Conservation (phyloP, 2,797 vertebrate species). For the Cynodonichthys magdalenae region DNA sequence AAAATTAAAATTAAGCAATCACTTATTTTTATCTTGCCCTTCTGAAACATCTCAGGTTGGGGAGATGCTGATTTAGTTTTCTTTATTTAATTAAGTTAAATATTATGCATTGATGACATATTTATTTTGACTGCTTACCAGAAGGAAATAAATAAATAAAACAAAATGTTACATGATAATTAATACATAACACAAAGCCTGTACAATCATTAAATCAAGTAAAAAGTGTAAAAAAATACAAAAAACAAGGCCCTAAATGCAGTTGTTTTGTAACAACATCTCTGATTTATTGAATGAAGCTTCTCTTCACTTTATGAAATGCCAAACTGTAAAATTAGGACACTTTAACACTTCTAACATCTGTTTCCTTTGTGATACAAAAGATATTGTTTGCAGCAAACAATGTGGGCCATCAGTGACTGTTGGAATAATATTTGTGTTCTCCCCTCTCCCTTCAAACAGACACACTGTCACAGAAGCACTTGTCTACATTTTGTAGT, state of each 20-base stretch:
- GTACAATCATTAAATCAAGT: conserved; percentile 32
- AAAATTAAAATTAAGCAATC: neutral
- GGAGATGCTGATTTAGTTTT: neutral
- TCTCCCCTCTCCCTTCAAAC: conserved; percentile 64
- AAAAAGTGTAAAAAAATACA: conserved; percentile 23
- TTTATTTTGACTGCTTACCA: neutral
- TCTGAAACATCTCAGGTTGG: neutral
- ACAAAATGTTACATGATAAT: conserved; percentile 33
- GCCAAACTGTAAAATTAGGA: conserved; percentile 50
- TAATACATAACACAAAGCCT: conserved; percentile 19
- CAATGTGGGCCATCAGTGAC: conserved; percentile 68
- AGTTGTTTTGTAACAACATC: conserved; percentile 16
- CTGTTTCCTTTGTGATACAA: conserved; percentile 71
- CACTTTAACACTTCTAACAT: conserved; percentile 62
- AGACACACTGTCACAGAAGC: conserved; percentile 81
- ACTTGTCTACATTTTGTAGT: conserved; percentile 84
- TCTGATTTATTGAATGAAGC: conserved; percentile 35
- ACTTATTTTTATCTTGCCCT: no score
- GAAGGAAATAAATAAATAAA: neutral
- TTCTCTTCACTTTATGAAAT: conserved; percentile 33
- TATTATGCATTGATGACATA: neutral
- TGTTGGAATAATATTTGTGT: conserved; percentile 77
- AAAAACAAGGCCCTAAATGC: conserved; percentile 10
- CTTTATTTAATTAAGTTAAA: neutral
- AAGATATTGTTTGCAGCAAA: conserved; percentile 65